Evolutionary conservation across 2,113 vertebrate species (phyloP).

Genomic region (Coregonus clupeaformis): DNA sequence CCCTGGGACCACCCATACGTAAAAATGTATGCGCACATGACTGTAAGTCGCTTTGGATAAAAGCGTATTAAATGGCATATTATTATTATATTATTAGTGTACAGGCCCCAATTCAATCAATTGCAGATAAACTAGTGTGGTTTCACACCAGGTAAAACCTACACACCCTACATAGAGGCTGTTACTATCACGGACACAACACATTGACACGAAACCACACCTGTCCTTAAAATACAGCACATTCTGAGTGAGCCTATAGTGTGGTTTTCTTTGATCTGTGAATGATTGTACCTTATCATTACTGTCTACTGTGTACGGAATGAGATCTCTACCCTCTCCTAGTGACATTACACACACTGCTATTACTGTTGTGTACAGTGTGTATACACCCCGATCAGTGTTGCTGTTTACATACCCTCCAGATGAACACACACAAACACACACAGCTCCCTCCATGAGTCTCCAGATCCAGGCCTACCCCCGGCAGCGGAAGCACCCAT

Average conservation of each 20-base stretch:
- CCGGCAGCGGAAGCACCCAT: conserved; percentile 15
- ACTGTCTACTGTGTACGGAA: too few relatives aligned
- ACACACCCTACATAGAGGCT: too few relatives aligned
- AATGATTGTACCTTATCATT: not conserved
- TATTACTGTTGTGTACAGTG: not conserved
- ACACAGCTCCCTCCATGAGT: not conserved
- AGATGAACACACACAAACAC: not conserved
- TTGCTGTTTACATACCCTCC: not conserved
- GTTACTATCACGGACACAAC: not conserved
- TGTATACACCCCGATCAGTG: not conserved
- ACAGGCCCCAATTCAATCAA: too few relatives aligned
- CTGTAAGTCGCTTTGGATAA: too few relatives aligned
- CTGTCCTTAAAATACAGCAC: too few relatives aligned
- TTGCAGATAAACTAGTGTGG: not conserved
- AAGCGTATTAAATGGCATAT: too few relatives aligned
- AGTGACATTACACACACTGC: not conserved
- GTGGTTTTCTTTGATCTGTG: not conserved
- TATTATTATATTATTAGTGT: too few relatives aligned
- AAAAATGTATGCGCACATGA: too few relatives aligned
- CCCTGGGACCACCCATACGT: too few relatives aligned
- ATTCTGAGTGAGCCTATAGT: too few relatives aligned
- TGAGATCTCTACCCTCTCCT: not conserved
- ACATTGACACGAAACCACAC: too few relatives aligned
- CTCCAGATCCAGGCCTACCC: conserved; percentile 9
- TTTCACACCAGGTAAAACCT: too few relatives aligned